Evolutionary conservation across 2,113 vertebrate species (phyloP).

Genomic region (Phoxinus phoxinus): DNA sequence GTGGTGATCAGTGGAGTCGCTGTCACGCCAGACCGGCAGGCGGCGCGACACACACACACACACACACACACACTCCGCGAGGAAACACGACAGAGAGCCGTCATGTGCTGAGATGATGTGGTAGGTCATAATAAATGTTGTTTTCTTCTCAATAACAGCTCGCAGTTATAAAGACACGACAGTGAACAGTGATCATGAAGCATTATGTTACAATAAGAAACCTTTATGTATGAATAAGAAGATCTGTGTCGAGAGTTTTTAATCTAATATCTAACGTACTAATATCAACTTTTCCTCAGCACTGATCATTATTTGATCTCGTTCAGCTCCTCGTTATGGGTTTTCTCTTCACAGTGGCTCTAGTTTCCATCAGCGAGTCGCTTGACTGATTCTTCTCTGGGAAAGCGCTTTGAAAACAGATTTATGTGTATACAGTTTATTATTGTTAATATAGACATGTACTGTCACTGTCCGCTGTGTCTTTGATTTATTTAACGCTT

Average conservation of each 20-base stretch:
- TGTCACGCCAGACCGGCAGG: background rate
- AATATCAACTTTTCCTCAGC: no score
- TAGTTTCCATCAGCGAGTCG: background rate
- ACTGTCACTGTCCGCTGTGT: background rate
- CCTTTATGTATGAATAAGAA: background rate
- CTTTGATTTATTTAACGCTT: no score
- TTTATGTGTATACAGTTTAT: background rate
- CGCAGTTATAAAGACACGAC: background rate
- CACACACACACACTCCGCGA: background rate
- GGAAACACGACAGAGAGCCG: background rate
- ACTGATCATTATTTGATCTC: no score
- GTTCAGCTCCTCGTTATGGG: background rate
- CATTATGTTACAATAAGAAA: background rate
- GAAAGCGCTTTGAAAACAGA: background rate
- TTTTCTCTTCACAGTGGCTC: background rate
- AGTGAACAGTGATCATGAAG: background rate
- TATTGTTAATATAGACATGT: background rate
- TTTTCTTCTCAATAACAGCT: background rate
- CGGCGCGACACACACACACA: background rate
- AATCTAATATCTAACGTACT: background rate
- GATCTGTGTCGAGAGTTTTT: background rate
- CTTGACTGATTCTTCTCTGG: background rate
- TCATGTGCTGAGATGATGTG: background rate
- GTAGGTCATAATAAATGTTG: background rate
- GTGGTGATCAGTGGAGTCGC: background rate